Conservation (phyloP, 2,113 vertebrate genomes). For the Excalfactoria chinensis region DNA sequence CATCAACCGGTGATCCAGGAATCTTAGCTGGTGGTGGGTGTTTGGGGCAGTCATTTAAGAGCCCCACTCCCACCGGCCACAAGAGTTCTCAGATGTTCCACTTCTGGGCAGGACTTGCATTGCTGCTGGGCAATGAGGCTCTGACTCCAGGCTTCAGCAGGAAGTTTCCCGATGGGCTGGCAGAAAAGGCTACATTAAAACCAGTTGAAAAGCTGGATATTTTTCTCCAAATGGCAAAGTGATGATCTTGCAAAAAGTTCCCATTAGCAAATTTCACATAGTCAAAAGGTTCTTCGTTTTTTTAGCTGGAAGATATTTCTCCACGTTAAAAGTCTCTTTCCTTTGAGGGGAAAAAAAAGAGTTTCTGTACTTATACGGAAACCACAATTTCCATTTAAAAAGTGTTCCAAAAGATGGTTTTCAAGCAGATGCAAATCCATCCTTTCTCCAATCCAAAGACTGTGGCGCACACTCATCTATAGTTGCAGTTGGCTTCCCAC, state of each 20-base stretch:
- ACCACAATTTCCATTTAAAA: conserved; percentile 46
- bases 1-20: background rate
- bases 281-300: background rate
- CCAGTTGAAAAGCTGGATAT: background rate
- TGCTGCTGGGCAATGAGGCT: background rate
- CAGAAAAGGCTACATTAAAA: background rate
- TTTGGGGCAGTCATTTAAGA: background rate
- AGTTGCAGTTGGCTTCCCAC: background rate
- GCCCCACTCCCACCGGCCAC: background rate
- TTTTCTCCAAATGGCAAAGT: background rate
- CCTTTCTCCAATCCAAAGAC: background rate
- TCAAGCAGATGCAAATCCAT: conserved; percentile 29
- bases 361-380: conserved; percentile 29
- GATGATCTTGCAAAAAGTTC: conserved; percentile 30
- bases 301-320: background rate
- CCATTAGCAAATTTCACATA: conserved; percentile 10
- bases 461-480: background rate
- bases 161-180: background rate
- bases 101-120: background rate
- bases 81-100: background rate
- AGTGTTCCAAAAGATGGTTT: conserved; percentile 26
- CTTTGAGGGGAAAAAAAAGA: background rate
- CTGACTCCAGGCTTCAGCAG: background rate
- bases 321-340: background rate
- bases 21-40: background rate